phyloP scores from a whole-genome alignment of 2,113 vertebrate species.

The Dicrurus megarhynchus region DNA sequence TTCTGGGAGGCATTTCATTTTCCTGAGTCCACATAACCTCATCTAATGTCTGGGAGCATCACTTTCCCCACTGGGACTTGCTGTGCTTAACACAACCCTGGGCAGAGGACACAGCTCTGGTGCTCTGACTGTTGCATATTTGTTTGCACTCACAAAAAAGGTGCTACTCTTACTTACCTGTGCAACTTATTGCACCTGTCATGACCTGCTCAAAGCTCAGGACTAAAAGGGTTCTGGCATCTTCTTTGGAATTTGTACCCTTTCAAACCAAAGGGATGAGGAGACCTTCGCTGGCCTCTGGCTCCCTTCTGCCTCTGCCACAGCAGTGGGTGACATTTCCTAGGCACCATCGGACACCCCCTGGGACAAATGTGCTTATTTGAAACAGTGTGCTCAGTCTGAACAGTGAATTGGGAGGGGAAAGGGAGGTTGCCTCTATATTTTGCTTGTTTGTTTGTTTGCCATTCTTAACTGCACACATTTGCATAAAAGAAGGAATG shows the following conservation, averaged over 20 bases:
- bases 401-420: background rate
- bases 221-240: background rate
- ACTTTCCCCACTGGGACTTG: background rate
- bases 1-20: background rate
- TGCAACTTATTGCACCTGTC: background rate
- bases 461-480: background rate
- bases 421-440: background rate
- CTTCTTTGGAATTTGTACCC: background rate
- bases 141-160: background rate
- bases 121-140: background rate
- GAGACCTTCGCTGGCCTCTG: background rate
- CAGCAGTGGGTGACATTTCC: background rate
- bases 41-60: background rate
- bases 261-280: background rate
- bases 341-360: background rate
- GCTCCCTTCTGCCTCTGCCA: background rate
- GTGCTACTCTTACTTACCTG: background rate
- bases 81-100: background rate
- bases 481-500: constrained; percentile 34
- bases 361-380: background rate
- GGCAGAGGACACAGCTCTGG: background rate
- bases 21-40: background rate
- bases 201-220: background rate
- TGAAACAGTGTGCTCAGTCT: background rate
- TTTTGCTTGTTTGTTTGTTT: constrained; percentile 31